Base-by-base conservation (phyloP, 2,797 vertebrate species). In the Gymnoscopelus braueri region DNA sequence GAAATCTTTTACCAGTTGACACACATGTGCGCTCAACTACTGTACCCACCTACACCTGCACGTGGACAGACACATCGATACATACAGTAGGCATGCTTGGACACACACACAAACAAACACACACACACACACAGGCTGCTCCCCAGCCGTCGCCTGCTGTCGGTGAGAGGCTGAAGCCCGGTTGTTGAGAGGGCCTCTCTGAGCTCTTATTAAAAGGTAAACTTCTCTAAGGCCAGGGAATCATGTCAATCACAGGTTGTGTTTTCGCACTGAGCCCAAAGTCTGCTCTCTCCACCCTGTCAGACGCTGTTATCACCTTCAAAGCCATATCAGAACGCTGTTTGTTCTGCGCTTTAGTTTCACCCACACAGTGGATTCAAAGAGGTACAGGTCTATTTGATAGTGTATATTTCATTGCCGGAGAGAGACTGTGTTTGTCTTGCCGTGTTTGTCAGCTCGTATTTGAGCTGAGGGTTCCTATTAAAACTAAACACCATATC, bases 331-430 rank as follows among this genome's bases (percentile, higher is more conserved):
- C 95, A 95, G 94, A 94, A 93, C 93, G 90, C 87, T 92, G 95
- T 97, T 97, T 97, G 95, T 97, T 97, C 96, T 97, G 91, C 75
- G 72, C 95, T 97, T 96, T 96, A 95, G 95, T 95, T 96, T 94
- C 91, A 90, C 91, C 84, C 94, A 90, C 95, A 93, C 91, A 88
- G 92, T 87, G 90, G 93, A 95, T 95, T 96, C 95, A 95, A 94
- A 96, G 94, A 93, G 89, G 88, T 88, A 93, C 92, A 91, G 92
- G 91, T 94, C 94, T 95, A 89, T 94, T 93, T 93, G 91, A 94
- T 89, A 93, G 93, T 90, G 91, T 92, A 88, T 93, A 82, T 93
- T 95, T 94, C 87, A 92, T 93, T 88, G 91, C 89, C 89, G 86
- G 88, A 77, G 87, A 91, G 89, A 89, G 91, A 89, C 88, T 82